Evolutionary conservation across 2,113 vertebrate species (phyloP).

Genomic region (Asarcornis scutulata): DNA sequence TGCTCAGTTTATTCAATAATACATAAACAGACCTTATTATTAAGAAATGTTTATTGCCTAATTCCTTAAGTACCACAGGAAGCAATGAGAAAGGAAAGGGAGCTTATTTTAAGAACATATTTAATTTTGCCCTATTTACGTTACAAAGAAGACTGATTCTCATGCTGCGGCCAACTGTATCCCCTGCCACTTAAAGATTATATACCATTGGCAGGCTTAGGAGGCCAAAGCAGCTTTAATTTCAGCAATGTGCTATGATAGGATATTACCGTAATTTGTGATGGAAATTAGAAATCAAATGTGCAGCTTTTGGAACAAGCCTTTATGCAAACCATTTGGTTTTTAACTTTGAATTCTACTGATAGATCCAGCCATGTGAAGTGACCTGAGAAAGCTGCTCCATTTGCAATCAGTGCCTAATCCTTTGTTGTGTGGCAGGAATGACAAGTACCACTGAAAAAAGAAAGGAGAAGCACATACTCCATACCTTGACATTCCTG

Average conservation of each 20-base stretch:
- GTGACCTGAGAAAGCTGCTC: not conserved
- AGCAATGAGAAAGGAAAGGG: not conserved
- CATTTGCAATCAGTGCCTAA: accelerated
- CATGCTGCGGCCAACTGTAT: not conserved
- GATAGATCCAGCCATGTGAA: not conserved
- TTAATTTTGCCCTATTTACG: not conserved
- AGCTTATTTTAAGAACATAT: not conserved
- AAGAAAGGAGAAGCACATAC: not conserved
- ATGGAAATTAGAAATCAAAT: not conserved
- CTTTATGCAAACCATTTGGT: not conserved
- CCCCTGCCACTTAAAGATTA: accelerated
- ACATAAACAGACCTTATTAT: not conserved
- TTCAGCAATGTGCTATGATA: not conserved
- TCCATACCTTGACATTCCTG: slow-evolving; percentile 55
- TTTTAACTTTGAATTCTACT: not conserved
- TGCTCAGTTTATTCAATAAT: not conserved
- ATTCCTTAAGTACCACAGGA: not conserved
- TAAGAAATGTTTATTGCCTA: not conserved
- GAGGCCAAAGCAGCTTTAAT: not conserved
- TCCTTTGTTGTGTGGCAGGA: not conserved
- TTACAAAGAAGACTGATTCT: not conserved
- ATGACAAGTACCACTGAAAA: slow-evolving; percentile 2
- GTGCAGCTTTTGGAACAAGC: not conserved
- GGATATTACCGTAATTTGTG: not conserved
- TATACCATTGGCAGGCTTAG: accelerated